Percentiles rank a stretch among this genome's conserved stretches.
phyloP scores from a whole-genome alignment of 2,113 vertebrate species.

The Ailurus styani region DNA sequence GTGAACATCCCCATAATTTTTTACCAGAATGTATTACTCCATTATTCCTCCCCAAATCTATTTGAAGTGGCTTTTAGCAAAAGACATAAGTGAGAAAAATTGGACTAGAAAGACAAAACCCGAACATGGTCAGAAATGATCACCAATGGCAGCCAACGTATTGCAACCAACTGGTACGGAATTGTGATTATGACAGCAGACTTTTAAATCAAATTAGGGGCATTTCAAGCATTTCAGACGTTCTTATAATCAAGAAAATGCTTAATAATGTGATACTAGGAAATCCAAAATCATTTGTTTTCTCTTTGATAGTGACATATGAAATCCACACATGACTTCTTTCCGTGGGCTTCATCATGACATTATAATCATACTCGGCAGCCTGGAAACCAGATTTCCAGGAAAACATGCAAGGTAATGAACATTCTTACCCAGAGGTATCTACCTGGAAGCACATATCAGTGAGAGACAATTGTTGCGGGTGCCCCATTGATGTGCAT shows the following conservation, averaged over 20 bases:
- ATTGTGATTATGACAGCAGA: not conserved
- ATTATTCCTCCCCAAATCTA: not conserved
- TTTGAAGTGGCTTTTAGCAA: conserved; percentile 14
- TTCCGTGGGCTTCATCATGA: not conserved
- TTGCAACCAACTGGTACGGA: not conserved
- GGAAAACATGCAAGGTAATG: not conserved
- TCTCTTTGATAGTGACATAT: not conserved
- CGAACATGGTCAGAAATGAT: not conserved
- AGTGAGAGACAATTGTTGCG: not conserved
- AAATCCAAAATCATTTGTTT: not conserved
- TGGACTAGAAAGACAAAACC: not conserved
- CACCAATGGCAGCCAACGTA: not conserved
- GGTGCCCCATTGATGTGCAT: not conserved
- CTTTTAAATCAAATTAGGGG: not conserved
- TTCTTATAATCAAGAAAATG: conserved; percentile 6
- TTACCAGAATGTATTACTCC: not conserved
- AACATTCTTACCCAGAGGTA: not conserved
- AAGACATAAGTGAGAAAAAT: not conserved
- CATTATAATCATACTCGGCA: not conserved
- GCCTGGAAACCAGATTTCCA: not conserved
- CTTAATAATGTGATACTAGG: not conserved
- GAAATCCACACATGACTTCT: not conserved
- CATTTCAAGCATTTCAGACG: not conserved
- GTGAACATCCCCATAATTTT: not conserved
- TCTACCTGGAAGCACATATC: not conserved